These are phyloP conservation scores for Glaucomys volans DNA, from an alignment of 2,113 vertebrate species.

Conservation along the genomic window DNA sequence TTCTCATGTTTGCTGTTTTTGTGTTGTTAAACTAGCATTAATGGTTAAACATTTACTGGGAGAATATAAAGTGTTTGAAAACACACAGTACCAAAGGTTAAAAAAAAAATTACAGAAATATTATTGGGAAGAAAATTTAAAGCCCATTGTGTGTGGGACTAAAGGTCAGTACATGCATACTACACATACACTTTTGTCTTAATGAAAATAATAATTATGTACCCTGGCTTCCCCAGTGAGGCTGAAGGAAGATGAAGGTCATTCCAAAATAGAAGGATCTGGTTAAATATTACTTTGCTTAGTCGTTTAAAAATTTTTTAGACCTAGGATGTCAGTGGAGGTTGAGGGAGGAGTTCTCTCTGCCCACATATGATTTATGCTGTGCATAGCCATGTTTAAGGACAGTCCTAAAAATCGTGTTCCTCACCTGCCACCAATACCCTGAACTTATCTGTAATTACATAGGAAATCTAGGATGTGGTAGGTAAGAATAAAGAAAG, in stretches of 20 bases:
- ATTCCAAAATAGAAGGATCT: constrained; percentile 60
- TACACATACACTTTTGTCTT: constrained; percentile 24
- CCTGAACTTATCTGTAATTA: not conserved
- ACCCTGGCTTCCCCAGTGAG: not conserved
- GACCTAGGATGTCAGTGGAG: not conserved
- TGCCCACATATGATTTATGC: not conserved
- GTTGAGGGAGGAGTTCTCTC: not conserved
- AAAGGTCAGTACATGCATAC: not conserved
- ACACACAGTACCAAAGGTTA: not conserved
- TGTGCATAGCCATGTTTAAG: not conserved
- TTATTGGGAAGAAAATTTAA: not conserved
- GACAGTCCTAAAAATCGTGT: constrained; percentile 10
- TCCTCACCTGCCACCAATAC: not conserved
- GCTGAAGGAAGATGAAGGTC: constrained; percentile 58
- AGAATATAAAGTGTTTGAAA: constrained; percentile 29
- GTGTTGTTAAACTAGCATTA: not conserved
- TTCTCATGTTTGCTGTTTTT: constrained; percentile 4
- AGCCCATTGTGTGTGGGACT: not conserved
- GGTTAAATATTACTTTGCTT: constrained; percentile 66
- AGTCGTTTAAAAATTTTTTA: constrained; percentile 51
- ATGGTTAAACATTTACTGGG: not conserved
- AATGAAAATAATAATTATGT: constrained; percentile 36
- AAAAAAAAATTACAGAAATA: too few relatives aligned
- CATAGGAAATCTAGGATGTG: not conserved
- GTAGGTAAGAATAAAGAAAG: not conserved